phyloP scores from a whole-genome alignment of 2,797 vertebrate genomes.

The Bryconaethiops microstoma region DNA sequence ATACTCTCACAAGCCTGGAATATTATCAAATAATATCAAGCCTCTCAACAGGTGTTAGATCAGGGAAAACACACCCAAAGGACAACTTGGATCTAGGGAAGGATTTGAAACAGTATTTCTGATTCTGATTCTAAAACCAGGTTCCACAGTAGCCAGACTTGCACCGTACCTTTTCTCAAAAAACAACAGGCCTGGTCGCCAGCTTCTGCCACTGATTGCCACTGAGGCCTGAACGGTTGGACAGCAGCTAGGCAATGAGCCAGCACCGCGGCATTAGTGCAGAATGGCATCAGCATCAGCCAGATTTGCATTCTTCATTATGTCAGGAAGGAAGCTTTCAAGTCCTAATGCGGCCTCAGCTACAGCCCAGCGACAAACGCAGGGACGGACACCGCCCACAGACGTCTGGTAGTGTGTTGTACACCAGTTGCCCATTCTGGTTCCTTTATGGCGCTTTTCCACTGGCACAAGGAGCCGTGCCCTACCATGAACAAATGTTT shows the following conservation, averaged over 20 bases:
- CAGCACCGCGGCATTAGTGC: constrained; percentile 26
- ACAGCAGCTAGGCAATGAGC: constrained; percentile 28
- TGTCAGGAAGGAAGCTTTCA: not conserved
- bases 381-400: not conserved
- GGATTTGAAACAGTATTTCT: not conserved
- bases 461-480: no score
- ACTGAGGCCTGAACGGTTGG: constrained; percentile 23
- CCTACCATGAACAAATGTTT: no score
- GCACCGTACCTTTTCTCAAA: not conserved
- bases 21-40: not conserved
- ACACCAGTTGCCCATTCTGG: not conserved
- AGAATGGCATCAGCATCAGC: constrained; percentile 32
- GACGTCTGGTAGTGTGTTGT: not conserved
- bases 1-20: not conserved
- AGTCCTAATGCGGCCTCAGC: not conserved
- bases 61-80: not conserved
- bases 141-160: not conserved
- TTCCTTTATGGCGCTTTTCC: no score
- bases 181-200: not conserved
- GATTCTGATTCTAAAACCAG: not conserved
- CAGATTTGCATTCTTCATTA: constrained; percentile 11
- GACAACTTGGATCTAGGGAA: not conserved
- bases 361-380: not conserved
- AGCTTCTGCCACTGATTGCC: constrained; percentile 14
- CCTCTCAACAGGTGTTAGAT: not conserved